A percentile compares a stretch with the other conserved stretches of the same genome.
Evolutionary conservation across 2,888 invertebrate species (phyloP).

Genomic region (Romanomermis culicivorax): DNA sequence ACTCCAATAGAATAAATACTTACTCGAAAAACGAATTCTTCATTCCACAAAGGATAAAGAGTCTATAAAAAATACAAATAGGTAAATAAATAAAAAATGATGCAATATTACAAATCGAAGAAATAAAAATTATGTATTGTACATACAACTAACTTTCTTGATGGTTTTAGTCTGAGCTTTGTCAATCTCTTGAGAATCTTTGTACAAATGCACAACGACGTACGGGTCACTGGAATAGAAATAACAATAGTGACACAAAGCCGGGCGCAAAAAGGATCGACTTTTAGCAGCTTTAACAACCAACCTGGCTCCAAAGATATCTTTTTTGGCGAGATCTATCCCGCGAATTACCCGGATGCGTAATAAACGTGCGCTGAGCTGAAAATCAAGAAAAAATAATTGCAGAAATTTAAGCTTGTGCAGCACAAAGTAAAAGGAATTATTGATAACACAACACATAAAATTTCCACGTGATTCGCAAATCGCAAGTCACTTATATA

Average conservation of each 20-base stretch:
- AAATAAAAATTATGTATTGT: conserved; percentile 11
- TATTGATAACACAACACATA: too few species aligned
- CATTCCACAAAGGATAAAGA: conserved; percentile 87
- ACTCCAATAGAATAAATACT: too few species aligned
- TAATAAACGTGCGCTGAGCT: too few species aligned
- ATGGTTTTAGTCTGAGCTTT: conserved; percentile 83
- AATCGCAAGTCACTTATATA: too few species aligned
- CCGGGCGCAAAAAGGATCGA: not conserved
- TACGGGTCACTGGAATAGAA: conserved; percentile 65
- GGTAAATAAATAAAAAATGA: too few species aligned
- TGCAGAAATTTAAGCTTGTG: too few species aligned
- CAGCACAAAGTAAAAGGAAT: too few species aligned
- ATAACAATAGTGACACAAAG: not conserved
- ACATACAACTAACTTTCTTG: conserved; percentile 76
- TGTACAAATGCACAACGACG: conserved; percentile 59
- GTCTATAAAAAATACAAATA: conserved; percentile 43
- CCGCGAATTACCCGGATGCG: conserved; percentile 65
- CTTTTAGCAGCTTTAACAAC: not conserved
- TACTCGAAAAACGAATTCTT: conserved; percentile 84
- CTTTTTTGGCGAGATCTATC: conserved; percentile 81
- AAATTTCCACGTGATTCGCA: too few species aligned
- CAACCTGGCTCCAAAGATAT: conserved; percentile 95
- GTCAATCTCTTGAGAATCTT: conserved; percentile 51
- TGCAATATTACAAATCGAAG: conserved; percentile 4
- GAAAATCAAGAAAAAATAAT: too few species aligned